phyloP scores from a whole-genome alignment of 2,797 vertebrate genomes.

The Rhinogobio ventralis region DNA sequence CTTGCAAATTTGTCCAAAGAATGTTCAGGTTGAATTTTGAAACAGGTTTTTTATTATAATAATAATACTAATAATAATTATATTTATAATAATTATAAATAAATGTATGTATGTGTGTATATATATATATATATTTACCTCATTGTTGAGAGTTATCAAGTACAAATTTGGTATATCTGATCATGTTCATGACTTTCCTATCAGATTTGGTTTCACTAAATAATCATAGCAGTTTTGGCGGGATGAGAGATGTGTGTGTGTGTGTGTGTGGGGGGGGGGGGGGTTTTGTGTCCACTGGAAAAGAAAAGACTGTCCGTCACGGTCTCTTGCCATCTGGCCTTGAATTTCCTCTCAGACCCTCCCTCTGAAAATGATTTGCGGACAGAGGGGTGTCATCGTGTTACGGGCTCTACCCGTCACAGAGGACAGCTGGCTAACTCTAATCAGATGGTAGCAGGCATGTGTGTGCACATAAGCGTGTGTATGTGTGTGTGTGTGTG shows the following conservation, averaged over 20 bases:
- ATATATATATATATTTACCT: no score
- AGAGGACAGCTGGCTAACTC: constrained; percentile 67
- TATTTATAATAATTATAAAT: no score
- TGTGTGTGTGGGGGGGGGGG: no score
- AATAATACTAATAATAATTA: no score
- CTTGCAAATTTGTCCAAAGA: background rate
- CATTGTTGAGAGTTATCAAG: background rate
- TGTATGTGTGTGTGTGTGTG: constrained; percentile 28
- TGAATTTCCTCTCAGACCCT: constrained; percentile 54
- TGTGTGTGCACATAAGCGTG: constrained; percentile 33
- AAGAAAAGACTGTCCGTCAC: constrained; percentile 58
- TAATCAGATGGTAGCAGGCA: constrained; percentile 64
- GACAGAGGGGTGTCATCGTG: constrained; percentile 61
- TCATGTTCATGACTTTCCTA: constrained; percentile 24
- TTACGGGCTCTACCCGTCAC: constrained; percentile 59
- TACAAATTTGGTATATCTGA: background rate
- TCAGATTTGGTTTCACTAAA: constrained; percentile 35
- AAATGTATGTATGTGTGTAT: no score
- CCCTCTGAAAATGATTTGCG: constrained; percentile 48
- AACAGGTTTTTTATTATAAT: no score
- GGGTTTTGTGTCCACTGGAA: constrained; percentile 41
- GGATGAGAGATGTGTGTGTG: background rate
- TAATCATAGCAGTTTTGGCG: constrained; percentile 26
- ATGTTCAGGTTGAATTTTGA: background rate
- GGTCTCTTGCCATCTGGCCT: constrained; percentile 64